Evolutionary conservation across 2,888 invertebrate species (phyloP), one percentile per base, ranked within the genome.

Genomic region (Catocala nupta): DNA sequence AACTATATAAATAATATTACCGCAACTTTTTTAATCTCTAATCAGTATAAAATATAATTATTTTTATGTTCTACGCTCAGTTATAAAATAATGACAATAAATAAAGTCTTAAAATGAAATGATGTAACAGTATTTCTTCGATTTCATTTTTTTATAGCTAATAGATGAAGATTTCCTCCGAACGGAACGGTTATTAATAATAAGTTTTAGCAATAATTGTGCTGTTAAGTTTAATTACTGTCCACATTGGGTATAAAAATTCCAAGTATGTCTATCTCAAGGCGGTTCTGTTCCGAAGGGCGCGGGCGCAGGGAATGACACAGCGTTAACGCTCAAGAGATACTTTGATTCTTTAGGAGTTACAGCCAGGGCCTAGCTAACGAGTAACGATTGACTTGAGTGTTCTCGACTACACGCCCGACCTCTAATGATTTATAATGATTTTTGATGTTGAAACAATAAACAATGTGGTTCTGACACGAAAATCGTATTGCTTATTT

Each of bases 311-410:
- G 85, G 87, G 89, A 90, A 91, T 93, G 93, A 93, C 93, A 89
- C 90, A 91, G 93, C 93, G 85, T 82, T 90, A 86, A 89, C 85
- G 88, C 81, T 90, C 82, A 87, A 92, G 91, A 90, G 92, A 91
- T 92, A 90, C 92, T 93, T 90, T 83, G 87, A 88, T 89, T 92
- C 91, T 92, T 90, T 89, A 87, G 84, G 86, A 87, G 87, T 88
- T 88, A 86, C 82, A 86, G 83, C 77, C 83, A 75, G 77, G 79
- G 79, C 76, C 84, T 82, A 83, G 83, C 90, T 93, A 93, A 93
- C 91, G 92, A 93, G 90, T 88, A 81, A 86, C 88, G 88, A 90
- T 90, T 89, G 90, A 90, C 85, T 89, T 78, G 78, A 89, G 89
- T 84, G 85, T 88, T 85, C 85, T 87, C 82, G 85, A 85, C 82